Evolutionary conservation across 2,888 invertebrate genomes (phyloP).

Genomic region (Dascillus cervinus): DNA sequence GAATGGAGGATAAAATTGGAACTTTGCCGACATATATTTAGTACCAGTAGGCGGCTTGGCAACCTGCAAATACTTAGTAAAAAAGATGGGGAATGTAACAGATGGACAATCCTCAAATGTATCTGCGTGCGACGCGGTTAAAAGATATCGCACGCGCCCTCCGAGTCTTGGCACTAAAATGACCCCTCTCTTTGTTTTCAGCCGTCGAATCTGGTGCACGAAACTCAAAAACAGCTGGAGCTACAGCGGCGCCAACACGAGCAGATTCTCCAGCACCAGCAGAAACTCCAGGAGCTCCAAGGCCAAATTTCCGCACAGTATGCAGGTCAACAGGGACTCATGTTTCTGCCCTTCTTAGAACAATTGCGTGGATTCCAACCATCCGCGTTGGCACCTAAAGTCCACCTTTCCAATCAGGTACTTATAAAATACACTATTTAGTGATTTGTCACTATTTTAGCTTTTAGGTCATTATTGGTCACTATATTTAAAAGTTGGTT

Average conservation of each 20-base stretch:
- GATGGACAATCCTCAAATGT: conserved; percentile 38
- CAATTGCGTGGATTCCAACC: conserved; percentile 46
- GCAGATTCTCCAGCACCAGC: conserved; percentile 50
- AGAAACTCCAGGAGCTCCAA: conserved; percentile 53
- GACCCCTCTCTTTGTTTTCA: conserved; percentile 20
- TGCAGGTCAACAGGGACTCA: conserved; percentile 54
- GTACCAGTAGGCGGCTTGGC: conserved; percentile 44
- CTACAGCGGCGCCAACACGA: conserved; percentile 59
- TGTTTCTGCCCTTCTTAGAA: conserved; percentile 64
- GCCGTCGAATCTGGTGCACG: conserved; percentile 35
- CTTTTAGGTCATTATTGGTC: too few relatives aligned
- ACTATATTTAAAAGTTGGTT: too few relatives aligned
- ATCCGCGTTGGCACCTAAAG: conserved; percentile 32
- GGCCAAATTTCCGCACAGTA: conserved; percentile 51
- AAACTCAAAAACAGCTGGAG: conserved; percentile 61
- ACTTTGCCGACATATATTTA: conserved; percentile 44
- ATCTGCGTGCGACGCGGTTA: conserved; percentile 20
- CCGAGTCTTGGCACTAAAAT: not conserved
- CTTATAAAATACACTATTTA: conserved; percentile 22
- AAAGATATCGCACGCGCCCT: conserved; percentile 9
- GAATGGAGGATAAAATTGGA: conserved; percentile 47
- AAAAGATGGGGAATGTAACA: conserved; percentile 38
- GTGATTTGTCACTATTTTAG: too few relatives aligned
- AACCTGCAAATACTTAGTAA: conserved; percentile 41
- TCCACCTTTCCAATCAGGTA: conserved; percentile 38